phyloP scores from a whole-genome alignment of 2,888 invertebrate genomes.

The Carpatolechia fugitivella region DNA sequence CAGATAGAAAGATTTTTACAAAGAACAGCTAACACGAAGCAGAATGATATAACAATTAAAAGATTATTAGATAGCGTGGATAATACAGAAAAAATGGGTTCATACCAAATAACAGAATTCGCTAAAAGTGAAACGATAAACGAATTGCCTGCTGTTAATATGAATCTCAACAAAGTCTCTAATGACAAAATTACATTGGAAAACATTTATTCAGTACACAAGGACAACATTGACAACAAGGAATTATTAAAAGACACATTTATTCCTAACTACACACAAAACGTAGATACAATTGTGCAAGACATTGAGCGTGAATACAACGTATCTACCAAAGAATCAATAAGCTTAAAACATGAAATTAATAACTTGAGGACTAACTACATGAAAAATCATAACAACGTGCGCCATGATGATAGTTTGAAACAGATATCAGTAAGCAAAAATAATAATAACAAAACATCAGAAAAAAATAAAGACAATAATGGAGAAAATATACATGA shows the following conservation, averaged over 20 bases:
- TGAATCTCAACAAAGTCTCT: not conserved
- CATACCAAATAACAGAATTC: not conserved
- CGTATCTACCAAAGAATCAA: not conserved
- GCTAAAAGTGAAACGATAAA: not conserved
- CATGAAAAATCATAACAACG: no score
- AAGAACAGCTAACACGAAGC: constrained; percentile 28
- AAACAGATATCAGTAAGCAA: no score
- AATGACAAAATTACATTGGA: not conserved
- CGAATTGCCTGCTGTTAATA: not conserved
- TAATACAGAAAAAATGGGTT: not conserved
- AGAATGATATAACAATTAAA: constrained; percentile 24
- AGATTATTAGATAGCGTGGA: constrained; percentile 13
- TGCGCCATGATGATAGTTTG: no score
- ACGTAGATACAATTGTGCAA: not conserved
- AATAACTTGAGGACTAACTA: no score
- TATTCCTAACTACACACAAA: not conserved
- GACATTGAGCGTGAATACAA: not conserved
- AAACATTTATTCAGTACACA: not conserved
- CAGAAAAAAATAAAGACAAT: no score
- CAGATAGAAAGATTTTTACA: constrained; percentile 51
- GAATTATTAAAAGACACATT: not conserved
- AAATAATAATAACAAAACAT: no score
- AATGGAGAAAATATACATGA: no score
- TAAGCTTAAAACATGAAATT: not conserved
- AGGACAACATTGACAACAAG: not conserved